These are phyloP conservation scores for Bombus soroeensis DNA, from an alignment of 1,140 invertebrate species.

Conservation along the genomic window DNA sequence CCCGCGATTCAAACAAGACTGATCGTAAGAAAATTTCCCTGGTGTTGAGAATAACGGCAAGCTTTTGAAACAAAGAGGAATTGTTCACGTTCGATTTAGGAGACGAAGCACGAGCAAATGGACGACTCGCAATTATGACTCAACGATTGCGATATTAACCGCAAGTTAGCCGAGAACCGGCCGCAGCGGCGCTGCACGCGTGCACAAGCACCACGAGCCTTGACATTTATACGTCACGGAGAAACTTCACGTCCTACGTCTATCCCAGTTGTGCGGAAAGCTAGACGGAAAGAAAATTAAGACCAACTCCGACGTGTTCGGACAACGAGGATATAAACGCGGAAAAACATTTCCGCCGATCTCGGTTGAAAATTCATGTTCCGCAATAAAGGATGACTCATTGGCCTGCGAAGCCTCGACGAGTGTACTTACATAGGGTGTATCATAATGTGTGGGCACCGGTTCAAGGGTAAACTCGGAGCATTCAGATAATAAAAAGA, in stretches of 20 bases:
- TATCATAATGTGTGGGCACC: background rate
- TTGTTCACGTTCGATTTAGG: slow-evolving; percentile 16
- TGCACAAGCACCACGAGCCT: slow-evolving; percentile 40
- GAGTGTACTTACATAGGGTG: slow-evolving; percentile 21
- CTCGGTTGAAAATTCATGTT: slow-evolving; percentile 46
- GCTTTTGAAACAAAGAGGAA: slow-evolving; percentile 24
- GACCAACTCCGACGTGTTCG: background rate
- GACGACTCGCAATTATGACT: slow-evolving; percentile 39
- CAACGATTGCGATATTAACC: slow-evolving; percentile 48
- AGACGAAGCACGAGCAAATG: background rate
- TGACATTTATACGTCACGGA: slow-evolving; percentile 53
- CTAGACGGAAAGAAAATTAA: background rate
- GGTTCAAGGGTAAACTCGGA: background rate
- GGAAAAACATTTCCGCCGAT: slow-evolving; percentile 42
- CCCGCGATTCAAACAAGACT: background rate
- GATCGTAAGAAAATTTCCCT: background rate
- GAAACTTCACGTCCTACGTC: slow-evolving; percentile 23
- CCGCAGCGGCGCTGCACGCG: slow-evolving; percentile 34
- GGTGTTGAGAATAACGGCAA: background rate
- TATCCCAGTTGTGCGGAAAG: slow-evolving; percentile 20
- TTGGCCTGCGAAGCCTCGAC: slow-evolving; percentile 16
- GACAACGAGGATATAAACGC: background rate
- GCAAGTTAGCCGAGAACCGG: slow-evolving; percentile 29
- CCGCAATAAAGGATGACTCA: slow-evolving; percentile 48
- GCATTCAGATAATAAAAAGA: background rate